Conservation (phyloP, 2,888 invertebrate species). For the Lymantria dispar region DNA sequence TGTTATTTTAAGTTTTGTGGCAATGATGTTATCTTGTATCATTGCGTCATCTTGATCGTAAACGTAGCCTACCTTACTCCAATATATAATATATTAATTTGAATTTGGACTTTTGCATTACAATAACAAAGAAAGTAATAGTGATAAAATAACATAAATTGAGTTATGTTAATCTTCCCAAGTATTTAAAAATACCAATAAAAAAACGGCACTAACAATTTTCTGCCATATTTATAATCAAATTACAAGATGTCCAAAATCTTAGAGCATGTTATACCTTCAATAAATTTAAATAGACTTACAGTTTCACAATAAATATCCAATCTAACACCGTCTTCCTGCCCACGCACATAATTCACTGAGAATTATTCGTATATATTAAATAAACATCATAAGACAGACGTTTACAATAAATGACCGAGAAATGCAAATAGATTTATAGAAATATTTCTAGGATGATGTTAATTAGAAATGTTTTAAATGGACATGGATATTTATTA, state of each 20-base stretch:
- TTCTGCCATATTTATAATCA: constrained; percentile 28
- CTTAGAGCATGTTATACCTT: constrained; percentile 30
- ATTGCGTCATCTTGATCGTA: too few relatives aligned
- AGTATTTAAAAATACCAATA: too few relatives aligned
- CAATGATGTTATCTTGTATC: too few relatives aligned
- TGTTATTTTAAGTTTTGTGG: too few relatives aligned
- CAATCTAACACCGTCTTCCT: constrained; percentile 76
- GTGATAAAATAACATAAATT: too few relatives aligned
- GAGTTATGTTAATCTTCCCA: too few relatives aligned
- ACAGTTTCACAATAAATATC: constrained; percentile 73
- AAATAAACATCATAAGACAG: constrained; percentile 76
- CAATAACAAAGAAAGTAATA: too few relatives aligned
- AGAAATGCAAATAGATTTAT: constrained; percentile 63
- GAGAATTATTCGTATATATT: constrained; percentile 76
- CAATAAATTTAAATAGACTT: constrained; percentile 72
- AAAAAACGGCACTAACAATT: background rate
- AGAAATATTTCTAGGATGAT: constrained; percentile 45
- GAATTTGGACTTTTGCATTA: too few relatives aligned
- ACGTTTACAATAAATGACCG: constrained; percentile 67
- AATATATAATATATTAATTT: too few relatives aligned
- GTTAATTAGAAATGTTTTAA: constrained; percentile 38
- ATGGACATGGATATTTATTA: too few relatives aligned
- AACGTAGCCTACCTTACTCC: too few relatives aligned
- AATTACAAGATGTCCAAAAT: constrained; percentile 27
- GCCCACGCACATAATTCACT: constrained; percentile 74